Percentiles rank a stretch among this genome's conserved stretches.
Conservation (phyloP, 2,113 vertebrate genomes). For the Tamias sibiricus region DNA sequence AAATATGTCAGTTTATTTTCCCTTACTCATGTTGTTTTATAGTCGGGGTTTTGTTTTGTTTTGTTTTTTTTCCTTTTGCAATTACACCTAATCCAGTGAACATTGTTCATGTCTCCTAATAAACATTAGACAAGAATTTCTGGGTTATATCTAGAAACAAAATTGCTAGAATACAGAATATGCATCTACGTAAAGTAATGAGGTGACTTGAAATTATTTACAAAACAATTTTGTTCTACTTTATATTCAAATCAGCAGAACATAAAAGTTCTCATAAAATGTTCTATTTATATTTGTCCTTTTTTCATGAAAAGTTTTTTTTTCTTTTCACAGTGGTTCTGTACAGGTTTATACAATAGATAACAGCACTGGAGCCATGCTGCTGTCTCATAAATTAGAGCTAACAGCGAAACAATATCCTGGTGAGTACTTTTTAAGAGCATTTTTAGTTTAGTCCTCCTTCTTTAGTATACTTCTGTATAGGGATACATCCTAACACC, state of each 20-base stretch:
- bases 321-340: slow-evolving; percentile 91
- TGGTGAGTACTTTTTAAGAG: slow-evolving; percentile 86
- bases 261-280: neutral
- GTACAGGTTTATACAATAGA: slow-evolving; percentile 98
- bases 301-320: slow-evolving; percentile 50
- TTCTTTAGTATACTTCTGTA: too few relatives aligned
- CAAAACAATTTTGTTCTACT: slow-evolving; percentile 37
- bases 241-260: neutral
- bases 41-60: too few relatives aligned
- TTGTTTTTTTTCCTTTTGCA: neutral
- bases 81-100: neutral
- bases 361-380: slow-evolving; percentile 96
- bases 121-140: slow-evolving; percentile 22
- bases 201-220: slow-evolving; percentile 19
- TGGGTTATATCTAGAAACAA: neutral
- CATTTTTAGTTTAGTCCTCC: slow-evolving; percentile 45
- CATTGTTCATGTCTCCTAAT: neutral
- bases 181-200: neutral
- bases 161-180: neutral
- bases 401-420: slow-evolving; percentile 99
- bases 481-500: neutral
- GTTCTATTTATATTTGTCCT: slow-evolving; percentile 45
- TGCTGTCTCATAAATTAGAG: slow-evolving; percentile 97
- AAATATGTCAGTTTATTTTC: neutral
- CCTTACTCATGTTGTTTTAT: neutral